Conservation (phyloP, 2,113 vertebrate species). For the Tyto alba region DNA sequence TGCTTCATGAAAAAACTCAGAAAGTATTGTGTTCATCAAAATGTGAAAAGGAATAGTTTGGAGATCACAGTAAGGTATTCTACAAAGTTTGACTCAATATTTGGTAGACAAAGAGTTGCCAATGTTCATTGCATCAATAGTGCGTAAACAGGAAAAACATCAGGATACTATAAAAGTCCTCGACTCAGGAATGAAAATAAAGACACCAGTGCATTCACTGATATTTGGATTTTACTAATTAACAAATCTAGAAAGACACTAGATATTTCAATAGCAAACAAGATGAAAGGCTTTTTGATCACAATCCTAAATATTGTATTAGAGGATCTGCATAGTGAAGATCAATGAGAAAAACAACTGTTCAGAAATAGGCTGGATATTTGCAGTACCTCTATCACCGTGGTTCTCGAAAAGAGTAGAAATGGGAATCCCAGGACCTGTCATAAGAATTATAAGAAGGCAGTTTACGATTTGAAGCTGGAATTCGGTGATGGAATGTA, state of each 20-base stretch:
- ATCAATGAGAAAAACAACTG: neutral
- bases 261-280: neutral
- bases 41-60: neutral
- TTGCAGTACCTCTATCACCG: conserved; percentile 69
- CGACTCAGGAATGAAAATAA: neutral
- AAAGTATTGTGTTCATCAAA: neutral
- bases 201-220: neutral
- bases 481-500: neutral
- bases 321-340: neutral
- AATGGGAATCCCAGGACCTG: conserved; percentile 78
- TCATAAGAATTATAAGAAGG: neutral
- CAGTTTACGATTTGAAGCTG: neutral
- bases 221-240: neutral
- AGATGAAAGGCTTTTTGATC: neutral
- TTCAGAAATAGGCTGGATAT: neutral
- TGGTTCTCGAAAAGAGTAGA: conserved; percentile 74
- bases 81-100: neutral
- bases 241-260: neutral
- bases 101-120: neutral
- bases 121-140: neutral
- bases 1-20: neutral
- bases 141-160: neutral
- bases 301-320: neutral
- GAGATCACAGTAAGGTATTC: neutral
- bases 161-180: neutral